phyloP scores from a whole-genome alignment of 2,797 vertebrate genomes.

The Cryptoprocta ferox region DNA sequence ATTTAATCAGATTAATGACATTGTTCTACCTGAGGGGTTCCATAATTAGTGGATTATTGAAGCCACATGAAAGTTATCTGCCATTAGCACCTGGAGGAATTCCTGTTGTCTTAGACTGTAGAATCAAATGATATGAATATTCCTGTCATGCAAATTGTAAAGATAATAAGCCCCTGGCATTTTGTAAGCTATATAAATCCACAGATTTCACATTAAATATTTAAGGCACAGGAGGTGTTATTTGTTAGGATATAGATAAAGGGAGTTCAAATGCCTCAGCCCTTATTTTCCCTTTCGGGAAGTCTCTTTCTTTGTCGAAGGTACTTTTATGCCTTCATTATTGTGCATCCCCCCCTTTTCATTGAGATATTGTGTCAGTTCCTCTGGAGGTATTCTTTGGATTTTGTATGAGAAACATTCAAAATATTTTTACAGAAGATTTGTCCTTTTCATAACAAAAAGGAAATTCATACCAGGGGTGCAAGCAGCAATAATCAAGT shows the following conservation, averaged over 20 bases:
- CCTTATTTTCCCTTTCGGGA: constrained; percentile 77
- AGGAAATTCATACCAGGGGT: constrained; percentile 75
- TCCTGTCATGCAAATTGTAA: constrained; percentile 92
- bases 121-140: constrained; percentile 91
- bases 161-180: constrained; percentile 93
- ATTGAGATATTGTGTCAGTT: constrained; percentile 79
- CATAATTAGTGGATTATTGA: constrained; percentile 89
- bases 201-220: constrained; percentile 93
- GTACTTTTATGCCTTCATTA: constrained; percentile 75
- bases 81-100: constrained; percentile 89
- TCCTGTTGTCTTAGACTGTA: constrained; percentile 86
- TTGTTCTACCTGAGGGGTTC: constrained; percentile 88
- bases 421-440: constrained; percentile 81
- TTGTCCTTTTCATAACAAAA: constrained; percentile 80
- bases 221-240: constrained; percentile 93
- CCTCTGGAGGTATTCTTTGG: constrained; percentile 73
- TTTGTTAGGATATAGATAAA: constrained; percentile 91
- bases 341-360: constrained; percentile 32
- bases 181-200: constrained; percentile 95
- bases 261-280: constrained; percentile 82
- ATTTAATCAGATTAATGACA: constrained; percentile 90
- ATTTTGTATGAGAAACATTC: constrained; percentile 76
- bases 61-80: constrained; percentile 87
- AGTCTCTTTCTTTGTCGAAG: constrained; percentile 79
- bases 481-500: constrained; percentile 72